Percentiles rank a stretch among this genome's conserved stretches.
phyloP scores from a whole-genome alignment of 1,140 invertebrate genomes.

The Pseudomyrmex flavicornis region DNA sequence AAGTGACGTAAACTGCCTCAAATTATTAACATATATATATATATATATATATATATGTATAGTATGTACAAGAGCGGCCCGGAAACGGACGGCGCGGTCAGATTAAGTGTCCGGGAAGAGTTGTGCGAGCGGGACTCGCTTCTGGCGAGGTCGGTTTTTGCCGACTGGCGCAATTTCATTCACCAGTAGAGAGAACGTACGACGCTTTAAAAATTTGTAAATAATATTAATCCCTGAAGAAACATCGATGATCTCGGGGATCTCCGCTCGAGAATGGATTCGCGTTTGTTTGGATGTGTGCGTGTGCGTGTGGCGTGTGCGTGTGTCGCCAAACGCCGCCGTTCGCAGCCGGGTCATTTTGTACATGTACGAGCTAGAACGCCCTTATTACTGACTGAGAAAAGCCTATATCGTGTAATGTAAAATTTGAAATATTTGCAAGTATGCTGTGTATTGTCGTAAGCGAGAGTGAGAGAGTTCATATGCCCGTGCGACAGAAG shows the following conservation, averaged over 20 bases:
- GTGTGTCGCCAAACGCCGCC: no score
- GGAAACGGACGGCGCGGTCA: constrained; percentile 8
- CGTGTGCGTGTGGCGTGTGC: no score
- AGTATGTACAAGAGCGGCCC: constrained; percentile 35
- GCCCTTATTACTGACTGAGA: constrained; percentile 73
- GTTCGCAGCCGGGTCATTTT: not conserved
- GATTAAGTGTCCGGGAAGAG: not conserved
- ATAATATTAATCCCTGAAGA: no score
- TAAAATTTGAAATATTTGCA: constrained; percentile 16
- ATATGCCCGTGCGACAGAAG: constrained; percentile 6
- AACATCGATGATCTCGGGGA: no score
- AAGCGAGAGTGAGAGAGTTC: constrained; percentile 35
- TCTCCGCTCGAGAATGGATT: no score
- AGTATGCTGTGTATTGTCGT: constrained; percentile 45
- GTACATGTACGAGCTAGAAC: constrained; percentile 66
- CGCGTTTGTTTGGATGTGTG: no score
- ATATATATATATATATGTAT: constrained; percentile 47
- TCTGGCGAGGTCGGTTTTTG: no score
- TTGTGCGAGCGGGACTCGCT: not conserved
- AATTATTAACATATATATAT: constrained; percentile 69
- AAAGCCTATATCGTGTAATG: constrained; percentile 66
- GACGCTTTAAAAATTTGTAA: no score
- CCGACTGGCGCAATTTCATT: no score
- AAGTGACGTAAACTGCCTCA: constrained; percentile 77
- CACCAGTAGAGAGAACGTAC: no score